These are phyloP conservation scores for Batillaria attramentaria DNA, from an alignment of 1,140 invertebrate genomes.

Conservation along the genomic window DNA sequence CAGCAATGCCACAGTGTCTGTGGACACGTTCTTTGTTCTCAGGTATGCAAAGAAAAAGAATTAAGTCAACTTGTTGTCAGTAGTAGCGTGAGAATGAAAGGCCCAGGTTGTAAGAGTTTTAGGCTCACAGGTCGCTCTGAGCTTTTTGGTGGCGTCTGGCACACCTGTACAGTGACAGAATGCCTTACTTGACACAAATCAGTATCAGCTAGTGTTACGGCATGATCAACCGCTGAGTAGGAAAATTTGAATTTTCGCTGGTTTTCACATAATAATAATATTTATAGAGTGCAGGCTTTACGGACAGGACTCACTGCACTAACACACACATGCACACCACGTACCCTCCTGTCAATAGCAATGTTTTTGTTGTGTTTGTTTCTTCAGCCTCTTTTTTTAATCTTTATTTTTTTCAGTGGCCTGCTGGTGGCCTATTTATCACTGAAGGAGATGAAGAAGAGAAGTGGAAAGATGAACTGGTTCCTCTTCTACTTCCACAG, in stretches of 20 bases:
- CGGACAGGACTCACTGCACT: too few relatives aligned
- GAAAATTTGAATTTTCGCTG: too few relatives aligned
- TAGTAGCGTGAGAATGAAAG: background rate
- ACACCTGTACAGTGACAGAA: too few relatives aligned
- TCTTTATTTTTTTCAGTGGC: slow-evolving; percentile 73
- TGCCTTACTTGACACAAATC: too few relatives aligned
- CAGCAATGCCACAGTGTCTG: slow-evolving; percentile 88
- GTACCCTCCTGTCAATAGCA: background rate
- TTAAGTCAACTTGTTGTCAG: background rate
- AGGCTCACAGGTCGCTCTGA: too few relatives aligned
- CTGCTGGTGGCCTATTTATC: slow-evolving; percentile 75
- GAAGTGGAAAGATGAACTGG: slow-evolving; percentile 63
- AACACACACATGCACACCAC: background rate
- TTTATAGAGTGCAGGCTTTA: background rate
- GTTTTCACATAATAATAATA: too few relatives aligned
- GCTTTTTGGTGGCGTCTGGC: too few relatives aligned
- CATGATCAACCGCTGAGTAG: too few relatives aligned
- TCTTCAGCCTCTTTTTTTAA: background rate
- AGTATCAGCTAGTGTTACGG: too few relatives aligned
- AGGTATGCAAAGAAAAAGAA: slow-evolving; percentile 48
- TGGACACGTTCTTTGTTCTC: slow-evolving; percentile 90
- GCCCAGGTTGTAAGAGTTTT: background rate
- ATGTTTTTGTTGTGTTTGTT: background rate
- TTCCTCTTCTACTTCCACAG: slow-evolving; percentile 61
- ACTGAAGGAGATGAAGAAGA: slow-evolving; percentile 72